Conservation (phyloP, 2,797 vertebrate species). For the Cryptoprocta ferox region DNA sequence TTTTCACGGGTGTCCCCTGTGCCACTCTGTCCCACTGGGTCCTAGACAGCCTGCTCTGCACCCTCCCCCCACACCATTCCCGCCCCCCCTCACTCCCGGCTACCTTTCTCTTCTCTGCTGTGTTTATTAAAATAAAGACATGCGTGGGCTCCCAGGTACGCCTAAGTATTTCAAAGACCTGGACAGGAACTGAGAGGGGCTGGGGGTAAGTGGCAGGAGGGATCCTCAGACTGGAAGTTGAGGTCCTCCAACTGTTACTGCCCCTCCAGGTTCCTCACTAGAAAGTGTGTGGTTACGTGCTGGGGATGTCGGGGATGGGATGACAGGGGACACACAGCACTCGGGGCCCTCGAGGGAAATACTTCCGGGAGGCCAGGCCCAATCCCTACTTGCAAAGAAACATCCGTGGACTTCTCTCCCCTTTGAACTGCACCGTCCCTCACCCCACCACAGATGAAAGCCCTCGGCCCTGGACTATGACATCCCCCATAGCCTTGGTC, state of each 20-base stretch:
- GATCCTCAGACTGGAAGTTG: not conserved
- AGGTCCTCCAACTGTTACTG: not conserved
- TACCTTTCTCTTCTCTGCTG: not conserved
- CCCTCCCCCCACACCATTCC: too few relatives aligned
- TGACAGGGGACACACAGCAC: not conserved
- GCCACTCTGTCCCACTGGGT: not conserved
- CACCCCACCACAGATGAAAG: not conserved
- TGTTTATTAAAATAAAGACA: not conserved
- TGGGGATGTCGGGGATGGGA: not conserved
- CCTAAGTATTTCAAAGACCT: not conserved
- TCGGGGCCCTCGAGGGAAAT: not conserved
- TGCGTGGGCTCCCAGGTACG: constrained; percentile 1
- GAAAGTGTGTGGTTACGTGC: not conserved
- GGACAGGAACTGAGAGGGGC: not conserved
- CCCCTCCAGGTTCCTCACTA: not conserved
- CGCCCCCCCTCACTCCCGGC: not conserved
- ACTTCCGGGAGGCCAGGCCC: not conserved
- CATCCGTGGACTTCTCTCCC: not conserved
- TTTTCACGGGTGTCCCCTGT: not conserved
- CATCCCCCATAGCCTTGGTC: not conserved
- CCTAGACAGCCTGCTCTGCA: not conserved
- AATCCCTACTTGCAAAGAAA: not conserved
- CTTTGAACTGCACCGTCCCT: not conserved
- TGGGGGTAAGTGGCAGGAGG: not conserved
- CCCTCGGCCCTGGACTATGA: not conserved